phyloP scores from a whole-genome alignment of 64 coral and sea anemone species.

The Montipora cactus region DNA sequence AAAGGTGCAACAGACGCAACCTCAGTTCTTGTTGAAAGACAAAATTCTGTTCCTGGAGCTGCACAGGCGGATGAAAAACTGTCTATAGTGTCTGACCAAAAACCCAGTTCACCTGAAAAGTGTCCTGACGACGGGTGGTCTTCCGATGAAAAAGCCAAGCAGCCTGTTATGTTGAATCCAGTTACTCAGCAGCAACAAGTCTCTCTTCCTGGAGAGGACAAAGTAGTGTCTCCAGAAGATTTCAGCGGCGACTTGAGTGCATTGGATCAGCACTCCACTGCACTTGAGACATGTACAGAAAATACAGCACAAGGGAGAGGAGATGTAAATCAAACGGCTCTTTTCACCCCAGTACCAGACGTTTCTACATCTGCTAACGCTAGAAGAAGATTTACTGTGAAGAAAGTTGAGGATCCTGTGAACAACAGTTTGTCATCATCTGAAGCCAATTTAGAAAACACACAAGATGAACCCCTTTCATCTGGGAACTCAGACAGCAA shows the following conservation, averaged over 20 bases:
- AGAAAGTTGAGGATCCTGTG: constrained; percentile 9
- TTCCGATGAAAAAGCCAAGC: constrained; percentile 22
- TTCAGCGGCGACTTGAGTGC: neutral
- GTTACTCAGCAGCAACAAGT: constrained; percentile 36
- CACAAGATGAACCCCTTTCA: neutral
- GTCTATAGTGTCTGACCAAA: constrained; percentile 9
- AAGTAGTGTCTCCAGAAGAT: neutral
- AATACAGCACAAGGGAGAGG: neutral
- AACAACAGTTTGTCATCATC: neutral
- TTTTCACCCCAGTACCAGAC: neutral
- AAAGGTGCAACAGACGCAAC: neutral
- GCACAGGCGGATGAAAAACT: constrained; percentile 24
- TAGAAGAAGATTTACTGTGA: constrained; percentile 37
- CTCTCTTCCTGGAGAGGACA: neutral
- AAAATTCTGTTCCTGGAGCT: neutral
- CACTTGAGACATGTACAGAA: neutral
- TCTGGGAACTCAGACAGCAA: neutral
- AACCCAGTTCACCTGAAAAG: constrained; percentile 12
- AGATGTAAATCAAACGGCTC: neutral
- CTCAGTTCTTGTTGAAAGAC: constrained; percentile 1
- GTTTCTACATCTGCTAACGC: neutral
- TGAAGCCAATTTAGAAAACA: constrained; percentile 7
- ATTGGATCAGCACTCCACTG: neutral
- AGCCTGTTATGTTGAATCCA: constrained; percentile 64
- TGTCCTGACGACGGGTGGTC: neutral